Base-by-base conservation (phyloP, 2,113 vertebrate genomes). In the Martes martes region DNA sequence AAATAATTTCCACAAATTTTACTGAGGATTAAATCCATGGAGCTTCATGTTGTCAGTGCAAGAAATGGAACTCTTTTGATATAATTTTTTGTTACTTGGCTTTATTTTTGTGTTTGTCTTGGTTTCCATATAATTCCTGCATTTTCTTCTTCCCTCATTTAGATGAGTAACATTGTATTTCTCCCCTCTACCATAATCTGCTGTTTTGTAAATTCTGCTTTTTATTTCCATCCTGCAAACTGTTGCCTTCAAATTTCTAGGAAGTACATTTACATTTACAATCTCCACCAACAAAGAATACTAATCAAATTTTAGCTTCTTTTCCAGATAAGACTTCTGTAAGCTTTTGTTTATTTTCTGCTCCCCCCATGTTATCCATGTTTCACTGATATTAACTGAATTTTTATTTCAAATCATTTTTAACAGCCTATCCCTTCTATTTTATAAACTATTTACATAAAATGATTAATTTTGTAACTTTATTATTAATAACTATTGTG, bases 41-140 rank as follows among this genome's bases (percentile, higher is more conserved):
- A 67, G 10, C 45, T 50, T 74, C 47, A 21, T 36, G 33, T 73
- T 73, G 10, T n/a, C 55, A 80, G 0, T 91, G 31, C 13, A 80
- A 76, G 57, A 74, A 82, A 55, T 36, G 11, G 31, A 91, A 71
- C 33, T 31, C 39, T 6, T 31, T 50, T 74, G 52, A 50, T 96
- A 24, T 50, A 73, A 84, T 86, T 80, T 81, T 81, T 81, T 80
- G 73, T 81, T 42, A 74, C 78, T 47, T 47, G 55, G 33, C 24
- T 96, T 89, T 80, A 79, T 80, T 89, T 94, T 94, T 74, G 47
- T 94, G 59, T 84, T 96, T 89, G 73, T 85, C 47, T 95, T 90
- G 19, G 15, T 73, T 89, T 83, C 31, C 31, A 52, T 23, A 2
- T 83, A n/a, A 84, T 65, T 92, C n/a, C 11, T 92, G 21, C 14